Evolutionary conservation across 2,113 vertebrate genomes (phyloP).

Genomic region (Rhinolophus sinicus): DNA sequence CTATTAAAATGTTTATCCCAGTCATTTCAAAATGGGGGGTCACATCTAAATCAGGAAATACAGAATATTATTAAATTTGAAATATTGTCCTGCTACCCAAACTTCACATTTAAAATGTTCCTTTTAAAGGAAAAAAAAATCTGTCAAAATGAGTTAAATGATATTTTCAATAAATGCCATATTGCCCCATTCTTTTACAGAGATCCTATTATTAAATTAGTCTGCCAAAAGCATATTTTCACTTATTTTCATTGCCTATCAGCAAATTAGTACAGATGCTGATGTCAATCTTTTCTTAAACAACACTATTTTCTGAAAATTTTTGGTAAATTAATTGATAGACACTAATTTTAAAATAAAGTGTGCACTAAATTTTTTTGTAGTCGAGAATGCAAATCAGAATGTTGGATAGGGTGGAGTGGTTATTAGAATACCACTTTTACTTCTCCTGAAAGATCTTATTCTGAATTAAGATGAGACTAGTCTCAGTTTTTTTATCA

Average conservation of each 20-base stretch:
- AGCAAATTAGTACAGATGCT: neutral
- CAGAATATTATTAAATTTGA: neutral
- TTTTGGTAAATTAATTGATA: constrained; percentile 7
- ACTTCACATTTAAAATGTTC: neutral
- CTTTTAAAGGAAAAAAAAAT: neutral
- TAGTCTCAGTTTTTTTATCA: constrained; percentile 41
- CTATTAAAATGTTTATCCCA: neutral
- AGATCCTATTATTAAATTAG: neutral
- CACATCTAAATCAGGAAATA: neutral
- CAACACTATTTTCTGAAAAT: neutral
- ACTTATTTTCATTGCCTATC: neutral
- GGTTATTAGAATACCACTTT: constrained; percentile 21
- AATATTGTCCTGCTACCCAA: neutral
- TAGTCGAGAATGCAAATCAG: neutral
- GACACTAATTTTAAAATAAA: constrained; percentile 13
- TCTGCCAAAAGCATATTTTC: neutral
- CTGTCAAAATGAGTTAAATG: neutral
- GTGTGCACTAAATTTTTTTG: neutral
- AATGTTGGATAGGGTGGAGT: neutral
- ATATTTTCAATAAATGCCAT: neutral
- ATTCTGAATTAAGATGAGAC: constrained; percentile 56
- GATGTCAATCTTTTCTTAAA: neutral
- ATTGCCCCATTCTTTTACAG: neutral
- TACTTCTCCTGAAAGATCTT: neutral
- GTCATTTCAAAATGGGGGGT: neutral